Base-by-base conservation (phyloP, 2,888 invertebrate genomes). In the Iselma pallidipennis region DNA sequence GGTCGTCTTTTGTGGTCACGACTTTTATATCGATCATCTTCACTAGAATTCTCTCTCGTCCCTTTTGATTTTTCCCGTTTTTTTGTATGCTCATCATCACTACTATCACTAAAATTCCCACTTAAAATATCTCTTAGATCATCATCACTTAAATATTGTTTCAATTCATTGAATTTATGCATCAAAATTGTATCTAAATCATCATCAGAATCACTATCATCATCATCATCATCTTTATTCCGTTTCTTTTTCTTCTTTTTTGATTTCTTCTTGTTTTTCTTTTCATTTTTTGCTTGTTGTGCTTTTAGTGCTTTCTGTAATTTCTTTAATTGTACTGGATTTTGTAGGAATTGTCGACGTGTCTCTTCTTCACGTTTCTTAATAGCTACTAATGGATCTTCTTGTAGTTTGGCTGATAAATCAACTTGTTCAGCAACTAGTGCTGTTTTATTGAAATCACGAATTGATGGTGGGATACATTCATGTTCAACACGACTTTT, bases 321-420 rank as follows among this genome's bases (percentile, higher is more conserved):
- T 75, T 91, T 90, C 69, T 94, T 95, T 69, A 98, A 83, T 80
- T 94, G 94, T 0, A 97, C 87, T 1, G 97, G 97, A 84, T 98
- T 98, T 73, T 95, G 92, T 3, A 98, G 80, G 31, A 98, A 83
- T 61, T 93, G 91, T 61, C 90, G 89, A 42, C 92, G 84, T 0
- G 92, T 91, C 76, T 97, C 96, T 77, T 95, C 89, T 82, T 97
- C 96, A 57, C 92, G 88, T 76, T 95, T 92, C 74, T 91, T 93
- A 6, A 98, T 96, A 2, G 91, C 86, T 77, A 94, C 89, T 37
- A 98, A 81, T 0, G 98, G 98, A 84, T 98, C 98, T 81, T 98
- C 97, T 77, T 96, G 88, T 66, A 96, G 85, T 82, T 97, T 97
- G 19, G 95, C 87, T 49, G 88, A 89, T 74, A 96, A 84, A 79